Evolutionary conservation across 2,888 invertebrate species (phyloP), one percentile per base, ranked within the genome.

Genomic region (Habroteleia sp.): DNA sequence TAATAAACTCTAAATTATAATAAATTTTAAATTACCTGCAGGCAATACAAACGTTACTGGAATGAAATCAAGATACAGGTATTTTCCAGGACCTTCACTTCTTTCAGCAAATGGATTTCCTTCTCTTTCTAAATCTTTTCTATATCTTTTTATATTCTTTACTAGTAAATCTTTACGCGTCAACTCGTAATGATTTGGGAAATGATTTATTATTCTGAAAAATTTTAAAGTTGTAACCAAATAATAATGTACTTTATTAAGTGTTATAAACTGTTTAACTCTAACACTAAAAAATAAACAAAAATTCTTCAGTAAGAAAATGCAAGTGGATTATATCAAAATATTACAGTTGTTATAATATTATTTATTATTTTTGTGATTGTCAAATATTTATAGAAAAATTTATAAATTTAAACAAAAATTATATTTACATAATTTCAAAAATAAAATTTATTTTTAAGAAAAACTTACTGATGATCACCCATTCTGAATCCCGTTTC

Each of bases 141-240:
- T 91, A 87, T 98, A 98, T 17, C 97, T 90, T 87, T 97, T 97
- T 42, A 98, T 97, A 86, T 98, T 98, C 89, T 97, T 97, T 44
- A 98, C 97, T 78, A 99, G 91, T 58, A 98, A 90, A 90, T 99
- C 99, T 89, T 99, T 99, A 7, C 99, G 91, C 0, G 97, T 97
- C 54, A 98, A 90, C 87, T 98, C 98, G 84, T 97, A 96, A 87
- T 97, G 97, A 89, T 97, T 98, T 0, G 98, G 97, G 87, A 97
- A 98, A 88, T 98, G 98, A 89, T 97, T 98, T 77, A 98, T 96
- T 58, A 96, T 92, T 89, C 94, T 94, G 80, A 7, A 5, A 48
- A 85, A n/a, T n/a, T n/a, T n/a, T n/a, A 82, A 68, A 7, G 2
- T n/a, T 50, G 31, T 20, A n/a, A n/a, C n/a, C n/a, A n/a, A n/a